A percentile compares a stretch with the other conserved stretches of the same genome.
phyloP scores from a whole-genome alignment of 2,797 vertebrate genomes.

The Cyclura pinguis region DNA sequence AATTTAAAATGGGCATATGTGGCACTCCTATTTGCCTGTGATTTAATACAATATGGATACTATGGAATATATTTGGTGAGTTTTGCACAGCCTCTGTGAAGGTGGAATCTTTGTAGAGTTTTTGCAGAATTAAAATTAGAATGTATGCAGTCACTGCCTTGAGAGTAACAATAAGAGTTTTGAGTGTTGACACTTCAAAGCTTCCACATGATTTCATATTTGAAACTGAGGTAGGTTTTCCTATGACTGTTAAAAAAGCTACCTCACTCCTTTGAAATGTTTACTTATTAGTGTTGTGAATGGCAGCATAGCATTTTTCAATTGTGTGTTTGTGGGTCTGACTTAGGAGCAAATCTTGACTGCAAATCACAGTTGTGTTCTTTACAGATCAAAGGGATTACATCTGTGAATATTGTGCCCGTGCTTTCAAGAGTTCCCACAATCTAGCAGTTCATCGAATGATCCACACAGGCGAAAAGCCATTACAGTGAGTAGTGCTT shows the following conservation, averaged over 20 bases:
- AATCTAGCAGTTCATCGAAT: conserved; percentile 97
- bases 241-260: neutral
- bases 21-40: neutral
- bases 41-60: neutral
- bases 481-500: conserved; percentile 90
- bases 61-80: neutral
- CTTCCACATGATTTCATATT: neutral
- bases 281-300: neutral
- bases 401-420: conserved; percentile 98
- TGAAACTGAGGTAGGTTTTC: conserved; percentile 6
- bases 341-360: neutral
- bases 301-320: neutral
- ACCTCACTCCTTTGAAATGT: neutral
- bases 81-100: neutral
- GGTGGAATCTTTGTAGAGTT: neutral
- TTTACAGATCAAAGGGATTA: conserved; percentile 96
- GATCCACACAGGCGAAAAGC: conserved; percentile 99
- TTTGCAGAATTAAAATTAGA: neutral
- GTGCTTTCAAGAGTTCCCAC: conserved; percentile 98
- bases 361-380: conserved; percentile 18
- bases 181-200: neutral
- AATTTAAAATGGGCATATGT: neutral
- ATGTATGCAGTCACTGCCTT: neutral
- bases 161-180: neutral
- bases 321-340: neutral